Evolutionary conservation across 1,140 invertebrate genomes (phyloP).

Genomic region (Aphaenogaster ashmeadi): DNA sequence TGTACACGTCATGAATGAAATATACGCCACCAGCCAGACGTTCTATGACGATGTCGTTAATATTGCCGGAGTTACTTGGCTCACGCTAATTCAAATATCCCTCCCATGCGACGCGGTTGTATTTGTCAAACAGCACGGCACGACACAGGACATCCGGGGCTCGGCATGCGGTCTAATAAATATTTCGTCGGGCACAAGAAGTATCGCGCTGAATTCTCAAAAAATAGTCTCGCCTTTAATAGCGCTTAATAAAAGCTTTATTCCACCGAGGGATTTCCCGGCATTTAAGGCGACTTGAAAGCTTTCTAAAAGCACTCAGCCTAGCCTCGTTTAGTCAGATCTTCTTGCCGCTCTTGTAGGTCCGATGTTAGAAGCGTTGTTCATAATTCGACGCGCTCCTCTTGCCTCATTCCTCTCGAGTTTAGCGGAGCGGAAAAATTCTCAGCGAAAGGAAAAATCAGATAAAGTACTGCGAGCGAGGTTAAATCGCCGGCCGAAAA

Average conservation of each 20-base stretch:
- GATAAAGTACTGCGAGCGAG: neutral
- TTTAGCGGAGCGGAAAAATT: neutral
- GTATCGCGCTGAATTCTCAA: neutral
- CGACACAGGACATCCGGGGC: neutral
- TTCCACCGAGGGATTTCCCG: neutral
- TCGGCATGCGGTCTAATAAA: neutral
- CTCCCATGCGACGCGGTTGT: neutral
- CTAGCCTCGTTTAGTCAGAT: constrained; percentile 40
- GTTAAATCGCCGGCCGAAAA: neutral
- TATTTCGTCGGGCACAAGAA: neutral
- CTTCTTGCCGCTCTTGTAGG: constrained; percentile 6
- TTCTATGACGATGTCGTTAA: constrained; percentile 34
- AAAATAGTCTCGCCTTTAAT: neutral
- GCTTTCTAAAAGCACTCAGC: constrained; percentile 54
- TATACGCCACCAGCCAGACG: constrained; percentile 1
- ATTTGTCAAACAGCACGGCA: neutral
- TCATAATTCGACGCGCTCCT: neutral
- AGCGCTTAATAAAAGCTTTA: constrained; percentile 36
- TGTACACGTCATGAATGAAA: constrained; percentile 53
- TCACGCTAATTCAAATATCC: constrained; percentile 26
- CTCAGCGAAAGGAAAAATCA: neutral
- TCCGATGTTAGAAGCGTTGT: constrained; percentile 8
- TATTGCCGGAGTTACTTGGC: constrained; percentile 35
- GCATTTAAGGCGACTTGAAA: constrained; percentile 41
- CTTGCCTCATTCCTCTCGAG: neutral